phyloP scores from a whole-genome alignment of 2,113 vertebrate genomes.

The Toxostoma redivivum region DNA sequence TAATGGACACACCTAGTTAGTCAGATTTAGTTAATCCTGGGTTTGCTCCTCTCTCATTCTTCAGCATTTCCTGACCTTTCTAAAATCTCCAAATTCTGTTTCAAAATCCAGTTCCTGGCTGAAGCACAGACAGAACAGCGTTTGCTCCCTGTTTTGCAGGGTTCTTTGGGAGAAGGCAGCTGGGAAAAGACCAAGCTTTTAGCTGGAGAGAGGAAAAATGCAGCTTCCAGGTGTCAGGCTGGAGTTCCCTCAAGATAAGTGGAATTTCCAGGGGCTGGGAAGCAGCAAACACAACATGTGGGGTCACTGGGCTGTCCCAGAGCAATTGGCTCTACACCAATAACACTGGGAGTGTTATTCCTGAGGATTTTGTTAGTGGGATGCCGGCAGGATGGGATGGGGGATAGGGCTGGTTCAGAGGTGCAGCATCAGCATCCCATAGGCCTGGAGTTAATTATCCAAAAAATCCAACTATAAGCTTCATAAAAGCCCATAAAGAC shows the following conservation, averaged over 20 bases:
- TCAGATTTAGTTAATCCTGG: background rate
- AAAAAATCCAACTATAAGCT: background rate
- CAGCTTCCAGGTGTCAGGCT: background rate
- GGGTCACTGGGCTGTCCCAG: background rate
- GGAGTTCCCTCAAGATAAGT: background rate
- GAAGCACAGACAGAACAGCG: background rate
- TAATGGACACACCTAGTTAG: background rate
- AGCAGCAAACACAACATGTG: background rate
- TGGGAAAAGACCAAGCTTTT: background rate
- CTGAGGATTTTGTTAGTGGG: background rate
- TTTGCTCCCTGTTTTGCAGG: background rate
- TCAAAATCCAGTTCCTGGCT: background rate
- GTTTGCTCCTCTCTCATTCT: background rate
- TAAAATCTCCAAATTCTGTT: background rate
- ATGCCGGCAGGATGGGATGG: background rate
- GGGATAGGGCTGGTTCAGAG: background rate
- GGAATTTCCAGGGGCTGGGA: background rate
- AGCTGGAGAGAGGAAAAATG: background rate
- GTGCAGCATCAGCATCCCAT: background rate
- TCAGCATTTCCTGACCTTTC: background rate
- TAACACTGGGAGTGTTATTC: background rate
- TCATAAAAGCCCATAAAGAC: slow-evolving; percentile 30
- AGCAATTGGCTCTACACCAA: background rate
- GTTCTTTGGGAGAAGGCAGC: background rate
- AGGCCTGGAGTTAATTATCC: background rate